phyloP scores from a whole-genome alignment of 2,797 vertebrate genomes.

The Pseudopleuronectes americanus region DNA sequence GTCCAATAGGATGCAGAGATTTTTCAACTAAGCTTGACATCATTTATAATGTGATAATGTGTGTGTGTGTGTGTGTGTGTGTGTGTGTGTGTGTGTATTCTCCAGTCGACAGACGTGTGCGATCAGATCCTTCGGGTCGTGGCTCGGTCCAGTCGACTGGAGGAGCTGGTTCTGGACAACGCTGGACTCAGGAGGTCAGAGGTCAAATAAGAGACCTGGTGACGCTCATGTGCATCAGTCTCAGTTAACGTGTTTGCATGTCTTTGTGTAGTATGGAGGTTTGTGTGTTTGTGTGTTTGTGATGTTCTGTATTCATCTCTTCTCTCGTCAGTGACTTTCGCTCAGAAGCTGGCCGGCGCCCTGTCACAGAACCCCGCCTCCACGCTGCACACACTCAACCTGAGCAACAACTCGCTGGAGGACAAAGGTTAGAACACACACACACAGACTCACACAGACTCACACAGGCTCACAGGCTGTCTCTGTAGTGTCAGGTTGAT shows the following conservation, averaged over 20 bases:
- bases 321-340: constrained; percentile 88
- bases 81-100: not conserved
- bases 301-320: not conserved
- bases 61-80: too few species aligned
- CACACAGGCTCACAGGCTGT: too few species aligned
- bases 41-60: too few species aligned
- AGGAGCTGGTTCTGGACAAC: constrained; percentile 94
- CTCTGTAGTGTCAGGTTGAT: too few species aligned
- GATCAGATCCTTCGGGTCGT: constrained; percentile 93
- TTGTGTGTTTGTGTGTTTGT: not conserved
- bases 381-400: constrained; percentile 90
- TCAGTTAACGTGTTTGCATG: too few species aligned
- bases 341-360: constrained; percentile 90
- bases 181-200: constrained; percentile 92
- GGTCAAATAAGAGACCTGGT: not conserved
- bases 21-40: too few species aligned
- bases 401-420: constrained; percentile 94
- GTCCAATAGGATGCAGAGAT: too few species aligned
- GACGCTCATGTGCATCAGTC: too few species aligned
- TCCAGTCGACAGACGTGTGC: constrained; percentile 90
- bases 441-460: not conserved
- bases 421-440: constrained; percentile 88
- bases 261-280: not conserved
- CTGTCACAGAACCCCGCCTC: constrained; percentile 91
- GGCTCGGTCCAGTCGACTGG: constrained; percentile 88